phyloP scores from a whole-genome alignment of 2,797 vertebrate species.

The Eremophila alpestris region DNA sequence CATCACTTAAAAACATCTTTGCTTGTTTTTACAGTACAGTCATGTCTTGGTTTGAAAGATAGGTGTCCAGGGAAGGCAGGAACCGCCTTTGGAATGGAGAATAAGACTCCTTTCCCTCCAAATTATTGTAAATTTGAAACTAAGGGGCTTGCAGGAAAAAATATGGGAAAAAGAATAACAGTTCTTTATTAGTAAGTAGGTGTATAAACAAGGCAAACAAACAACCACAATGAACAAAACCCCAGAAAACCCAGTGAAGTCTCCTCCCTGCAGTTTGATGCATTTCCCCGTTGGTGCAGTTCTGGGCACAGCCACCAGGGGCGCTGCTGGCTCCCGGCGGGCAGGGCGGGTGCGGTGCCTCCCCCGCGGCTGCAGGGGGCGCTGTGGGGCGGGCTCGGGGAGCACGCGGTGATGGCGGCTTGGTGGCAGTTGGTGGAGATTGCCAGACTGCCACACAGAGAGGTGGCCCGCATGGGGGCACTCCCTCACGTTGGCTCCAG shows the following conservation, averaged over 20 bases:
- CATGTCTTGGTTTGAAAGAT: not conserved
- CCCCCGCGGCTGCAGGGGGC: not conserved
- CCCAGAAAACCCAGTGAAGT: fast-evolving
- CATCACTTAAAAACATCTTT: not conserved
- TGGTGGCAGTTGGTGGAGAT: fast-evolving
- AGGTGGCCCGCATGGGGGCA: fast-evolving
- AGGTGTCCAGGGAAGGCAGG: not conserved
- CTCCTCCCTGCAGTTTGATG: no score
- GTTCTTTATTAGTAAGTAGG: not conserved
- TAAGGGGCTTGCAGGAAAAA: not conserved
- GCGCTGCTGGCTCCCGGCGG: not conserved
- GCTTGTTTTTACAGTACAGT: not conserved
- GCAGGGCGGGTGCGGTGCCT: fast-evolving
- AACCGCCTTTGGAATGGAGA: not conserved
- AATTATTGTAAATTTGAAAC: not conserved
- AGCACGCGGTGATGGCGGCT: fast-evolving
- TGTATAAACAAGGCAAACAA: not conserved
- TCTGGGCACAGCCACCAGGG: not conserved
- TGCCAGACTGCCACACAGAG: fast-evolving
- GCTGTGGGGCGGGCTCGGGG: not conserved
- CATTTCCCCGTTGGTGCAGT: fast-evolving
- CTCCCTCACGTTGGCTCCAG: fast-evolving
- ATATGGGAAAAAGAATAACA: no score
- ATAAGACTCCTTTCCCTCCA: not conserved
- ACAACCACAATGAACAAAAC: not conserved